Percentiles rank a stretch among this genome's conserved stretches.
phyloP scores from a whole-genome alignment of 2,797 vertebrate genomes.

The Enteromius trimaculatus region DNA sequence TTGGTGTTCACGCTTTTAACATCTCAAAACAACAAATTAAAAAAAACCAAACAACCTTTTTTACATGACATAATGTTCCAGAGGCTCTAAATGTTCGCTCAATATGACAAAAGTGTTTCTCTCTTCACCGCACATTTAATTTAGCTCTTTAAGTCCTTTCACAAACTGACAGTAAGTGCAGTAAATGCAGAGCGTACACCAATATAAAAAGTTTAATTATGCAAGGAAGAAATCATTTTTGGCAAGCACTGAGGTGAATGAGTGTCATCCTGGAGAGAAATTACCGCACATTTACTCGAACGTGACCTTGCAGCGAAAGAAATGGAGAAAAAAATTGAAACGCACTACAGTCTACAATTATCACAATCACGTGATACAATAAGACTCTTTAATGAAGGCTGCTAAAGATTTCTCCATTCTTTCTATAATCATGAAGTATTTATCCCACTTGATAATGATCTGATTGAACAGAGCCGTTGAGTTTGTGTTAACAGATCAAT shows the following conservation, averaged over 20 bases:
- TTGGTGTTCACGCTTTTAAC: background rate
- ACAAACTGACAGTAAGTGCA: slow-evolving; percentile 48
- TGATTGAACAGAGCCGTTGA: background rate
- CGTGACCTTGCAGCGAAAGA: slow-evolving; percentile 14
- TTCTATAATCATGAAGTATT: slow-evolving; percentile 3
- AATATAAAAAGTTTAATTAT: slow-evolving; percentile 48
- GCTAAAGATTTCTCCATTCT: background rate
- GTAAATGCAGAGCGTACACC: slow-evolving; percentile 22
- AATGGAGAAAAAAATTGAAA: background rate
- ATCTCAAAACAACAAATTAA: background rate
- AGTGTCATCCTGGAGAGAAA: slow-evolving; percentile 65
- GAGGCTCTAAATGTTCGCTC: slow-evolving; percentile 16
- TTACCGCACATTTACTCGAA: background rate
- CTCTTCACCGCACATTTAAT: slow-evolving; percentile 20
- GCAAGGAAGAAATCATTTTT: slow-evolving; percentile 53
- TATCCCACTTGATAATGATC: slow-evolving; percentile 4
- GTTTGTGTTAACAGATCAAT: slow-evolving; percentile 2
- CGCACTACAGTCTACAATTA: background rate
- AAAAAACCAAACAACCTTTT: slow-evolving; percentile 2
- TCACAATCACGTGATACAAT: slow-evolving; percentile 2
- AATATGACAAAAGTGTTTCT: slow-evolving; percentile 16
- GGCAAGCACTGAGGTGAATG: slow-evolving; percentile 47
- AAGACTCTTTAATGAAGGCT: slow-evolving; percentile 1
- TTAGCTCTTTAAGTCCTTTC: slow-evolving; percentile 32
- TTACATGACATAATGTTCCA: slow-evolving; percentile 6